Evolutionary conservation across 2,888 invertebrate species (phyloP).

Genomic region (Lasioglossum lativentre): DNA sequence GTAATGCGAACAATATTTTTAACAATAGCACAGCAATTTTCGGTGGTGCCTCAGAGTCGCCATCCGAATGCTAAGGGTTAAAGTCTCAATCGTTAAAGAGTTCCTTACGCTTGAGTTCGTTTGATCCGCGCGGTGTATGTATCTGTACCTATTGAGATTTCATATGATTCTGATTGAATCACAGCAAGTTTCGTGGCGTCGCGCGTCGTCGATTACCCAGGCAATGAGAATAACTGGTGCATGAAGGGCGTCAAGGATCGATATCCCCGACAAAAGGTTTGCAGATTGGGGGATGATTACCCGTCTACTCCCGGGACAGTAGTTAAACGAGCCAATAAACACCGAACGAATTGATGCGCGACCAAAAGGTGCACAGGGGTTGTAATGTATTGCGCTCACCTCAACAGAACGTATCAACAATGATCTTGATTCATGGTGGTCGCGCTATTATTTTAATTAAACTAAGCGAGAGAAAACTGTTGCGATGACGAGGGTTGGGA

Average conservation of each 20-base stretch:
- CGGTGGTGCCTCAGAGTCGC: too few relatives aligned
- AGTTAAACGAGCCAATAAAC: conserved; percentile 28
- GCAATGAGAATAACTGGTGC: conserved; percentile 41
- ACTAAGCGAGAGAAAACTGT: too few relatives aligned
- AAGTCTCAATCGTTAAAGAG: too few relatives aligned
- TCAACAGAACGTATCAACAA: not conserved
- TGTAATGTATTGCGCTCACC: not conserved
- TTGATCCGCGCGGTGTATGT: not conserved
- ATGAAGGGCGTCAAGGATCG: conserved; percentile 29
- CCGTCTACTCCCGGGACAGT: conserved; percentile 18
- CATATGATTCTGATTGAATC: conserved; percentile 29
- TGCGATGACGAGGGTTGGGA: too few relatives aligned
- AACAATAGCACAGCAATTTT: too few relatives aligned
- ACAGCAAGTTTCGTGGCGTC: conserved; percentile 10
- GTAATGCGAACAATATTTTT: too few relatives aligned
- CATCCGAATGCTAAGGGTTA: too few relatives aligned
- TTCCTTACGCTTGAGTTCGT: not conserved
- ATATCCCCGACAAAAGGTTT: conserved; percentile 45
- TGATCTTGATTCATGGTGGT: not conserved
- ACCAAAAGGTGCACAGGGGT: not conserved
- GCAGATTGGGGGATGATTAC: conserved; percentile 41
- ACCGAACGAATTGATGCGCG: conserved; percentile 21
- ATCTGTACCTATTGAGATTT: not conserved
- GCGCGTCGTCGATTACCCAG: conserved; percentile 25
- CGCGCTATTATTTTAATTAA: too few relatives aligned